These are phyloP conservation scores for Zophobas atratus DNA, from an alignment of 1,140 invertebrate species.

Conservation along the genomic window DNA sequence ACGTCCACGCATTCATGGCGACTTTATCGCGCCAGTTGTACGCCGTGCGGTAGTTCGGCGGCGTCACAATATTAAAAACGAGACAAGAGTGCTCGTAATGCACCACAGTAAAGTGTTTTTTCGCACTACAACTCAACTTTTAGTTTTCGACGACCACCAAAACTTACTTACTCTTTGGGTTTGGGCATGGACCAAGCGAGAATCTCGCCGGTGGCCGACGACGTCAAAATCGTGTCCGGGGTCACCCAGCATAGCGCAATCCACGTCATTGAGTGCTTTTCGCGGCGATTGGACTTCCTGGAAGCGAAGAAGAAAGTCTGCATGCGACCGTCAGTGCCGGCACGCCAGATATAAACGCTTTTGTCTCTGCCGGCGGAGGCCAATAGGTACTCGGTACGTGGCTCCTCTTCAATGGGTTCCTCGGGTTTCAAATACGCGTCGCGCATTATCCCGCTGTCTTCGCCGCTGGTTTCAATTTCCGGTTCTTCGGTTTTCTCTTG, in stretches of 20 bases:
- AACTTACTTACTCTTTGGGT: slow-evolving; percentile 55
- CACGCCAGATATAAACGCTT: slow-evolving; percentile 72
- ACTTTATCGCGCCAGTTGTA: slow-evolving; percentile 51
- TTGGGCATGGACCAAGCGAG: slow-evolving; percentile 69
- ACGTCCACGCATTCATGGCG: slow-evolving; percentile 71
- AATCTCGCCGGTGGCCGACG: slow-evolving; percentile 71
- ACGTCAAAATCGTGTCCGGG: slow-evolving; percentile 69
- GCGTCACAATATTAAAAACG: slow-evolving; percentile 60
- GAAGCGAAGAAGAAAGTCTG: slow-evolving; percentile 66
- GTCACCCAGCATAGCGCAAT: slow-evolving; percentile 73
- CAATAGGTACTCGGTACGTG: slow-evolving; percentile 69
- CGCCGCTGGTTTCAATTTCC: not conserved
- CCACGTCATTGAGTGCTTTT: slow-evolving; percentile 67
- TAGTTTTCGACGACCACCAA: slow-evolving; percentile 46
- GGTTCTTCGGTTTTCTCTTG: slow-evolving; percentile 11
- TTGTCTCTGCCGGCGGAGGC: slow-evolving; percentile 71
- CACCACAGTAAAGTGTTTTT: slow-evolving; percentile 64
- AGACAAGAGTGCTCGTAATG: slow-evolving; percentile 67
- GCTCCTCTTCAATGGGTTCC: slow-evolving; percentile 50
- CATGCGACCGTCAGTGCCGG: slow-evolving; percentile 71
- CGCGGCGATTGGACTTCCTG: slow-evolving; percentile 42
- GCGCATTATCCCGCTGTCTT: slow-evolving; percentile 6
- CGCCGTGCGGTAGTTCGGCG: slow-evolving; percentile 52
- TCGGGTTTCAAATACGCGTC: not conserved
- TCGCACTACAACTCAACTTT: slow-evolving; percentile 15